Conservation (phyloP, 2,113 vertebrate genomes). For the Hemicordylus capensis region DNA sequence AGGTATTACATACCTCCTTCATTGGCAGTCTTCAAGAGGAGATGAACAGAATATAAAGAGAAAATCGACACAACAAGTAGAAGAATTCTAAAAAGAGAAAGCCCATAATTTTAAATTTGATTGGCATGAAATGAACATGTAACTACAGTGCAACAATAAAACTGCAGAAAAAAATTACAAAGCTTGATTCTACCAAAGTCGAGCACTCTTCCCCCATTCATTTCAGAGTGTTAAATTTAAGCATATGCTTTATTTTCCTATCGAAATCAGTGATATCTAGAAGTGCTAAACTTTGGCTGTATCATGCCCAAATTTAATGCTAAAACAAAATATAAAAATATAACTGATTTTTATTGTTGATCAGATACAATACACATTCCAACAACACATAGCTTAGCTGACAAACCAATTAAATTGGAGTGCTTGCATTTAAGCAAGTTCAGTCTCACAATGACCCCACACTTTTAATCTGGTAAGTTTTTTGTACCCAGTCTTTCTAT, state of each 20-base stretch:
- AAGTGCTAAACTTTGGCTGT: neutral
- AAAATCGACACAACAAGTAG: constrained; percentile 88
- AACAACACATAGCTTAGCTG: neutral
- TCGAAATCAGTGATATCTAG: neutral
- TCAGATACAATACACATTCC: neutral
- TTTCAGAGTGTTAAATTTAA: neutral
- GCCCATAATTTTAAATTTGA: neutral
- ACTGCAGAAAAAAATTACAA: neutral
- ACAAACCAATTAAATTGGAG: neutral
- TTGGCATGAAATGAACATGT: neutral
- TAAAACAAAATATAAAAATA: neutral
- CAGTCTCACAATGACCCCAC: neutral
- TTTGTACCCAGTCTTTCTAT: neutral
- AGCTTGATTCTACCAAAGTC: neutral
- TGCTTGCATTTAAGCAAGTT: neutral
- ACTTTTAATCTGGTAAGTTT: neutral
- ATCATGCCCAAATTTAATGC: neutral
- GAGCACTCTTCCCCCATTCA: neutral
- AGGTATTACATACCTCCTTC: constrained; percentile 88
- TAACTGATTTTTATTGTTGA: neutral
- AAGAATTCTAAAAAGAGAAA: constrained; percentile 83
- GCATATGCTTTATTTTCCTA: neutral
- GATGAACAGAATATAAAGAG: constrained; percentile 96
- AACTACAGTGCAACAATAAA: neutral
- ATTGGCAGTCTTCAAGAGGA: constrained; percentile 96